Evolutionary conservation across 1,140 invertebrate species (phyloP).

Genomic region (Andricus grossulariae): DNA sequence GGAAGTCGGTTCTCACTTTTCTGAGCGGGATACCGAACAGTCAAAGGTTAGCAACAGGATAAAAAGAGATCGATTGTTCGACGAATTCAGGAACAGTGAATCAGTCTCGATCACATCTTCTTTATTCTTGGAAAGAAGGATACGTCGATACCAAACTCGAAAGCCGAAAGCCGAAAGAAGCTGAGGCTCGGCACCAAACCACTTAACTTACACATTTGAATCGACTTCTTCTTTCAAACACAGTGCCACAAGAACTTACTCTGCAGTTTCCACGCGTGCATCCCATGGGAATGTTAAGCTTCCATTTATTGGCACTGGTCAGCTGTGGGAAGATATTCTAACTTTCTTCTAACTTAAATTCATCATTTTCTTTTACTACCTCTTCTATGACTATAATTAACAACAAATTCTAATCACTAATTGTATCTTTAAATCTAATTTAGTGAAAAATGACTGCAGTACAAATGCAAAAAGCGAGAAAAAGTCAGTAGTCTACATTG

Average conservation of each 20-base stretch:
- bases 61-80: conserved; percentile 23
- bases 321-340: conserved; percentile 10
- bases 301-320: conserved; percentile 50
- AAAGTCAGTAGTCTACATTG: too few relatives aligned
- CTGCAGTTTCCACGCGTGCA: conserved; percentile 14
- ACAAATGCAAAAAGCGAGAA: too few relatives aligned
- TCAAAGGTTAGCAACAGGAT: conserved; percentile 26
- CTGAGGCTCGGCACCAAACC: conserved; percentile 40
- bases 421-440: too few relatives aligned
- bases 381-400: background rate
- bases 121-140: conserved; percentile 27
- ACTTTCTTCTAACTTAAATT: background rate
- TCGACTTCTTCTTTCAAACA: conserved; percentile 48
- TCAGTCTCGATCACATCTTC: conserved; percentile 24
- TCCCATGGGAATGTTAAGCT: conserved; percentile 47
- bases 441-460: too few relatives aligned
- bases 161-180: conserved; percentile 36
- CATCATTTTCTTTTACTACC: background rate
- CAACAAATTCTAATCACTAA: background rate
- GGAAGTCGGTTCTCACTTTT: background rate
- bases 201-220: conserved; percentile 44
- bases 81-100: conserved; percentile 21
- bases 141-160: conserved; percentile 42
- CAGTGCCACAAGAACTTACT: conserved; percentile 36
- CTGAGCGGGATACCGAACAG: background rate